Evolutionary conservation across 2,888 invertebrate species (phyloP).

Genomic region (Lissocephala sabroskyi): DNA sequence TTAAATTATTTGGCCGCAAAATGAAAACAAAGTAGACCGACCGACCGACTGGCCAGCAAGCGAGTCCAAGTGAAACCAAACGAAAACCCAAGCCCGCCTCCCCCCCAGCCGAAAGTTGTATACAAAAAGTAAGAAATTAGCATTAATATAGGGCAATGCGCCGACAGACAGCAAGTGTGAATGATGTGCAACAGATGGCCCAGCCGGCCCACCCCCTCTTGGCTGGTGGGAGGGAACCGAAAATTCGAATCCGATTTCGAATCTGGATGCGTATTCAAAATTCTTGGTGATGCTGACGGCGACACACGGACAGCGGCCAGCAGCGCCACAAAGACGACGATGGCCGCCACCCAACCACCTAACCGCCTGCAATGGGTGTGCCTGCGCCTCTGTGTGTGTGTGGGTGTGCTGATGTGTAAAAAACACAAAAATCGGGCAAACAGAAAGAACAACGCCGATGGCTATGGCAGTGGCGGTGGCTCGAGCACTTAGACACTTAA

Average conservation of each 20-base stretch:
- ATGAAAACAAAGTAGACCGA: not conserved
- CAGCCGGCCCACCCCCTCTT: no score
- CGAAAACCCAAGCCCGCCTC: slow-evolving; percentile 10
- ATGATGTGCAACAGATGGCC: slow-evolving; percentile 69
- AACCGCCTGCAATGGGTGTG: not conserved
- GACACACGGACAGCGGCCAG: no score
- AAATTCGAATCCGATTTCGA: no score
- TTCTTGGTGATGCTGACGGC: not conserved
- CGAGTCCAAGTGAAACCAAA: not conserved
- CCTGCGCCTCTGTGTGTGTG: slow-evolving; percentile 16
- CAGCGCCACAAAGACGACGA: no score
- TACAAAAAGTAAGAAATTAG: slow-evolving; percentile 58
- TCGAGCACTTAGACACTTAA: slow-evolving; percentile 56
- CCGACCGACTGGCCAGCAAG: not conserved
- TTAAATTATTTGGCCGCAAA: slow-evolving; percentile 41
- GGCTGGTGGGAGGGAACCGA: no score
- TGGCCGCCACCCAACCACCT: not conserved
- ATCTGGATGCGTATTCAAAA: no score
- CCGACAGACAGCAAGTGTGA: slow-evolving; percentile 65
- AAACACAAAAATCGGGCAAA: no score
- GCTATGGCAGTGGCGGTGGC: slow-evolving; percentile 26
- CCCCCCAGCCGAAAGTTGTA: slow-evolving; percentile 37
- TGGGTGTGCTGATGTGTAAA: slow-evolving; percentile 26
- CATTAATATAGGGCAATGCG: slow-evolving; percentile 64
- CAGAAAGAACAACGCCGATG: slow-evolving; percentile 9